Conservation (phyloP, 1,140 invertebrate species). For the Trachelipus rathkii region DNA sequence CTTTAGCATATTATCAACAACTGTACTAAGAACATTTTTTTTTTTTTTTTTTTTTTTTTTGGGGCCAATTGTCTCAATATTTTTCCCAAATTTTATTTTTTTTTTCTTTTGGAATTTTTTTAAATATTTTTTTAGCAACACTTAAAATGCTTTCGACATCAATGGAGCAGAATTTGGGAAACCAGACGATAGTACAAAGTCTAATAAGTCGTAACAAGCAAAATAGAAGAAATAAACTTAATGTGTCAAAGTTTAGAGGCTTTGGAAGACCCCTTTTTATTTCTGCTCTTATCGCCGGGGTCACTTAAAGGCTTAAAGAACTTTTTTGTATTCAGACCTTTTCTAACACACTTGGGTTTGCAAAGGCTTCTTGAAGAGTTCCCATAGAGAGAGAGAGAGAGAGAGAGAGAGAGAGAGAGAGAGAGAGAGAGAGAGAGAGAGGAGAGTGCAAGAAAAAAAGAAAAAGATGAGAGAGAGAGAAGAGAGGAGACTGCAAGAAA, state of each 20-base stretch:
- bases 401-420: no score
- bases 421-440: no score
- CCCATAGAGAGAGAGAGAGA: slow-evolving; percentile 28
- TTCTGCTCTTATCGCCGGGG: slow-evolving; percentile 25
- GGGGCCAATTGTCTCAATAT: slow-evolving; percentile 31
- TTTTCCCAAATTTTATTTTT: slow-evolving; percentile 32
- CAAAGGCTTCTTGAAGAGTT: slow-evolving; percentile 27
- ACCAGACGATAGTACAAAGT: slow-evolving; percentile 32
- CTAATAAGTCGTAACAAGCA: slow-evolving; percentile 22
- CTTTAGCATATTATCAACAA: slow-evolving; percentile 30
- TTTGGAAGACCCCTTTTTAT: slow-evolving; percentile 30
- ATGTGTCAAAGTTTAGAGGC: slow-evolving; percentile 33
- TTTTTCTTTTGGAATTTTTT: slow-evolving; percentile 26
- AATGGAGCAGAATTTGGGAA: slow-evolving; percentile 28
- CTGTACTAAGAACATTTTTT: slow-evolving; percentile 30
- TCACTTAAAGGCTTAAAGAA: slow-evolving; percentile 21
- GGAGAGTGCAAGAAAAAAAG: no score
- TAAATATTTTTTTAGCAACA: slow-evolving; percentile 24
- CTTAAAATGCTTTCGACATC: slow-evolving; percentile 25
- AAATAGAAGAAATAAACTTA: slow-evolving; percentile 28
- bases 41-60: no score
- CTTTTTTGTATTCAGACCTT: slow-evolving; percentile 31
- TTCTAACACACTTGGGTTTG: slow-evolving; percentile 31
- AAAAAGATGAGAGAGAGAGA: no score
- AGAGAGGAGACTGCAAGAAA: slow-evolving; percentile 24